Percentiles rank a stretch among this genome's conserved stretches.
Evolutionary conservation across 2,113 vertebrate genomes (phyloP).

Genomic region (Cathartes aura): DNA sequence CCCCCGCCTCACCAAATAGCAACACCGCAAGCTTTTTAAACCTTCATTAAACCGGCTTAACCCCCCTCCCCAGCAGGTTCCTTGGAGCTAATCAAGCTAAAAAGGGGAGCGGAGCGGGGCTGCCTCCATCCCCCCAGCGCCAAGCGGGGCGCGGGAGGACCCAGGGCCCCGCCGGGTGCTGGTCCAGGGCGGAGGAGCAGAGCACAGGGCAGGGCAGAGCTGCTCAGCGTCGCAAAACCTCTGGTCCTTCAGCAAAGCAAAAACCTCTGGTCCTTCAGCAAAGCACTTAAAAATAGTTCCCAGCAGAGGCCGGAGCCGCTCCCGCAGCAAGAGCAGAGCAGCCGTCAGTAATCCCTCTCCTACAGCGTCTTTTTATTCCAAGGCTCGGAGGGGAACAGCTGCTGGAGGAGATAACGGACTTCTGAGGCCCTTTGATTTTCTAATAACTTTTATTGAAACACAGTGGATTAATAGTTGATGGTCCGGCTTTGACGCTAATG

Average conservation of each 20-base stretch:
- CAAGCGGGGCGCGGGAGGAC: background rate
- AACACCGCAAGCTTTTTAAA: background rate
- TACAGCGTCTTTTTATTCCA: background rate
- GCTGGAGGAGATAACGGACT: conserved; percentile 19
- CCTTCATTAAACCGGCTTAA: background rate
- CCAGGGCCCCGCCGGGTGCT: rapidly evolving
- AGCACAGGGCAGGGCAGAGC: background rate
- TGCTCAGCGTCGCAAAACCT: background rate
- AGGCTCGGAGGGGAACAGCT: background rate
- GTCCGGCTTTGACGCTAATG: background rate
- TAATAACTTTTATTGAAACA: conserved; percentile 8
- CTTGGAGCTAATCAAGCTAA: no score
- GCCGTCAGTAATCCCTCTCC: background rate
- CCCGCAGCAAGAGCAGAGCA: background rate
- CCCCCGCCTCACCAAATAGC: background rate
- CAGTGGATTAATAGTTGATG: background rate
- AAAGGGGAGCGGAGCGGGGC: background rate
- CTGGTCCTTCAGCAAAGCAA: background rate
- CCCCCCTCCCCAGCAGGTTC: rapidly evolving
- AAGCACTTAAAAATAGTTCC: background rate
- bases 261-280: background rate
- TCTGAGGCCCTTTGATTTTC: conserved; percentile 49
- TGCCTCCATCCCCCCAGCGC: no score
- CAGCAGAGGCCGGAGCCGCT: rapidly evolving
- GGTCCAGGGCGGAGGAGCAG: rapidly evolving